Evolutionary conservation across 2,113 vertebrate species (phyloP), one percentile per base, ranked within the genome.

Genomic region (Fulica atra): DNA sequence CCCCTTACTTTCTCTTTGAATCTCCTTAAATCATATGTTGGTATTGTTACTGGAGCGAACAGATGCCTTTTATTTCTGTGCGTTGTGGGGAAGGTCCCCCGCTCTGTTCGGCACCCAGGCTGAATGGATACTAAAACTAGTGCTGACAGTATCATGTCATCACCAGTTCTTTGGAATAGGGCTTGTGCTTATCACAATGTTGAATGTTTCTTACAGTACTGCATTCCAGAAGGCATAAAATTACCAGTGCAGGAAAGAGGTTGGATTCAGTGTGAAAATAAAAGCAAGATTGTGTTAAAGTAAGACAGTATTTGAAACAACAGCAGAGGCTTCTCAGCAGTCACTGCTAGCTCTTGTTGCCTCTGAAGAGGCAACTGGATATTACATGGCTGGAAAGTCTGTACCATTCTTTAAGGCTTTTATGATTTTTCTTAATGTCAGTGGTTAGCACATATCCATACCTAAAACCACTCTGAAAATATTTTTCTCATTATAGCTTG

Each of bases 111-210:
- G 35, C 48, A 42, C 79, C 44, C 21, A 59, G 31, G 31, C 63
- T 82, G 81, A 92, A 54, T 85, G 70, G 70, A 46, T 81, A 64
- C 87, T 89, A 82, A 92, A 92, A 42, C 66, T 85, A 64, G 26
- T 82, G 89, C 89, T 87, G 84, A 89, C 70, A 91, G 35, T 69
- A 57, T 50, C 28, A 35, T 76, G 86, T 92, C 89, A 91, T 81
- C 86, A 76, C 29, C 59, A 42, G 44, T 61, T 82, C 74, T 87
- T 48, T 84, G 59, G 78, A 69, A 61, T 3, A 64, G 15, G 31
- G 42, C 48, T 90, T 42, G 59, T 61, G 68, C 33, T 84, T 69
- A 53, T 81, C 86, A 59, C 56, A 66, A 0, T 38, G 35, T 59
- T 90, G 88, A 85, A 53, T 38, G 36, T 91, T 94, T 91, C 87